Evolutionary conservation across 2,113 vertebrate genomes (phyloP), one percentile per base, ranked within the genome.

Genomic region (Colistium nudipinnis): DNA sequence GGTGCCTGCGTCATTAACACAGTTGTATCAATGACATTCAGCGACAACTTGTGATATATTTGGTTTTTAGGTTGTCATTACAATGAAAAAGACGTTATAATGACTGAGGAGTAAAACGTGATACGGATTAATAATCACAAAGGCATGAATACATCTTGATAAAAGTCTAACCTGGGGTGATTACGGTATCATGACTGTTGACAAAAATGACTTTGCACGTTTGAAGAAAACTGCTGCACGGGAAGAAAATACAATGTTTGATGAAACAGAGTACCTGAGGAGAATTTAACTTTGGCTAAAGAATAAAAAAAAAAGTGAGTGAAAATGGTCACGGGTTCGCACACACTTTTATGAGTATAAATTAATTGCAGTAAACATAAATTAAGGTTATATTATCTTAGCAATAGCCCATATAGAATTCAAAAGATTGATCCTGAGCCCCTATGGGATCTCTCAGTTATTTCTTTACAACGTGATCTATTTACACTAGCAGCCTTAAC

Each of bases 101-200:
- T 16, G 4, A 61, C 41, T 45, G 27, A 3, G 20, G 7, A 19
- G 55, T 45, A 20, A 35, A 17, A 67, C 63, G 47, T 4, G 3
- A 31, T 33, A 30, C 57, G 11, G 28, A 25, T 43, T 60, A 54
- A 55, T 48, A 30, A 48, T 53, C 30, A 52, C 7, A 48, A 56
- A 47, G 49, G 63, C 30, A 79, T 71, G 35, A 57, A 4, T 62
- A 36, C 27, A 62, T 72, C 41, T 25, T 45, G 45, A 70, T 71
- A 54, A 76, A 70, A 62, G 45, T 59, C 20, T 49, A 45, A 64
- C 30, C 35, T 69, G 31, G 9, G 22, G 24, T 20, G 36, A 27
- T 71, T 65, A 69, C 68, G 31, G 33, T 74, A 78, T 53, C 67
- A 69, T 54, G 62, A 74, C 39, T 62, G 39, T 76, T 85, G 76